Conservation (phyloP, 2,797 vertebrate genomes). For the Pampus argenteus region DNA sequence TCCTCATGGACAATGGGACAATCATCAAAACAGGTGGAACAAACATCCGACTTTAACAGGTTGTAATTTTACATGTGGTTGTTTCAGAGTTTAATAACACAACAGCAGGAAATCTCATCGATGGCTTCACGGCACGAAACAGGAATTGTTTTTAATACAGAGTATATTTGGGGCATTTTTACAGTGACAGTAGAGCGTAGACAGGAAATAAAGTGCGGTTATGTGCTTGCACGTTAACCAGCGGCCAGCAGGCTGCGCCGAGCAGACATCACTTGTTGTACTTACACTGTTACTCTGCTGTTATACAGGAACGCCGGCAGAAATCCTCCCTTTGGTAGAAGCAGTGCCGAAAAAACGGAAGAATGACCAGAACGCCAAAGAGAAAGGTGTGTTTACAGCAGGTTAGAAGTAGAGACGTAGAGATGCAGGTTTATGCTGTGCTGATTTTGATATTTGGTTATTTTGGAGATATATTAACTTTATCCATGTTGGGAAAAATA, state of each 20-base stretch:
- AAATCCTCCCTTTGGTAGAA: slow-evolving; percentile 91
- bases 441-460: background rate
- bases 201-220: too few species aligned
- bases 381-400: slow-evolving; percentile 75
- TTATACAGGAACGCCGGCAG: slow-evolving; percentile 87
- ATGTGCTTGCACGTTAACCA: too few species aligned
- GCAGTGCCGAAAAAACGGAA: slow-evolving; percentile 76
- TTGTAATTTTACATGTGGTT: background rate
- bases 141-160: too few species aligned
- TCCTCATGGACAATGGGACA: slow-evolving; percentile 91
- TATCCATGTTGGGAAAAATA: background rate
- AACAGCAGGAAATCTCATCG: background rate
- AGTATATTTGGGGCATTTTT: too few species aligned
- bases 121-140: background rate
- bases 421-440: background rate
- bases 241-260: too few species aligned
- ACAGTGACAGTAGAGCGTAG: too few species aligned
- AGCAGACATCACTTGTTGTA: too few species aligned
- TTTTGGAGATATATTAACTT: background rate
- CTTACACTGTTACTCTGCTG: background rate
- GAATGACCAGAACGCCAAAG: slow-evolving; percentile 55
- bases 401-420: background rate
- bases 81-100: too few species aligned
- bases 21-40: slow-evolving; percentile 88
- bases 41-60: background rate